Percentiles rank a stretch among this genome's conserved stretches.
These are phyloP conservation scores for Choloepus hoffmanni DNA, from an alignment of 2,113 vertebrate species.

Conservation along the genomic window DNA sequence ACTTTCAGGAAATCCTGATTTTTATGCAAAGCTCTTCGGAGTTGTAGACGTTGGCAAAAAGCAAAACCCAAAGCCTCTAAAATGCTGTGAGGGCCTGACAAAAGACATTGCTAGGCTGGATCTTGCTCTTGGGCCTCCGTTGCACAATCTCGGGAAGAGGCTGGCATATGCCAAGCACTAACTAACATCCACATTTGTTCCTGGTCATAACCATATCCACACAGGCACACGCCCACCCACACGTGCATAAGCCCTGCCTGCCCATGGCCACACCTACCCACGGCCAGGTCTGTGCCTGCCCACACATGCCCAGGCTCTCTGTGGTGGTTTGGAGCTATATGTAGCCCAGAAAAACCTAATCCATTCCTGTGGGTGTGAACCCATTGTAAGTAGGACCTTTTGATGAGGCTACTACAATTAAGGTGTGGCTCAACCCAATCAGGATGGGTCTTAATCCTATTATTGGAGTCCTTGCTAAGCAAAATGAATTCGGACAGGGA, in stretches of 20 bases:
- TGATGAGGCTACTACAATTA: too few relatives aligned
- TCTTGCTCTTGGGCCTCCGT: not conserved
- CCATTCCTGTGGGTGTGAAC: too few relatives aligned
- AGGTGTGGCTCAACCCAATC: too few relatives aligned
- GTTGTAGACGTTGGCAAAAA: not conserved
- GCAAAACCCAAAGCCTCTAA: not conserved
- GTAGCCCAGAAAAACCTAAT: too few relatives aligned
- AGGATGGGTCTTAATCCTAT: too few relatives aligned
- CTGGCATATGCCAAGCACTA: accelerated
- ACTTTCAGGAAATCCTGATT: not conserved
- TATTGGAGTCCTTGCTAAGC: too few relatives aligned
- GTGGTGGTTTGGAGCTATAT: too few relatives aligned
- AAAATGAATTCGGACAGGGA: too few relatives aligned
- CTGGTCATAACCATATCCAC: too few relatives aligned
- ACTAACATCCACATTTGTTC: not conserved
- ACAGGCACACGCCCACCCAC: not conserved
- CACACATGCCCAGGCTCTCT: too few relatives aligned
- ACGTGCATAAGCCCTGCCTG: too few relatives aligned
- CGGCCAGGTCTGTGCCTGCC: not conserved
- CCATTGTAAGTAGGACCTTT: too few relatives aligned
- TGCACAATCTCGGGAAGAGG: not conserved
- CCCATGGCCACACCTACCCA: not conserved
- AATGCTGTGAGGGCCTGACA: not conserved
- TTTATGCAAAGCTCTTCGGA: not conserved
- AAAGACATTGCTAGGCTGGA: not conserved